These are phyloP conservation scores for Porphyrio hochstetteri DNA, from an alignment of 2,113 vertebrate genomes.

Conservation along the genomic window DNA sequence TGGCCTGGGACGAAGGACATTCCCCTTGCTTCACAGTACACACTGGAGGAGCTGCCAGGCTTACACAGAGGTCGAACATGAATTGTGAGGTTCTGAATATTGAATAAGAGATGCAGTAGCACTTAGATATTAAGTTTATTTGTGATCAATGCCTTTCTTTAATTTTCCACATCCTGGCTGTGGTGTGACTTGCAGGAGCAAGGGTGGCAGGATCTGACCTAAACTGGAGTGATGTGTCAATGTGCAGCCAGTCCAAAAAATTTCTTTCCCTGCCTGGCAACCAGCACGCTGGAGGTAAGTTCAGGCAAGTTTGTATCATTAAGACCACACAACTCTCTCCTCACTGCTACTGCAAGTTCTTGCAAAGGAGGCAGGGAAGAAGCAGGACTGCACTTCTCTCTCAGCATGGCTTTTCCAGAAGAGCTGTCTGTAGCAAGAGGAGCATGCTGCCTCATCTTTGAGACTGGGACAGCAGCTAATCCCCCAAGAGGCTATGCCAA, in stretches of 20 bases:
- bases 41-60: neutral
- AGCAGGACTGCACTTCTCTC: neutral
- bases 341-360: neutral
- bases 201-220: neutral
- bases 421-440: neutral
- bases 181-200: neutral
- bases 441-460: neutral
- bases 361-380: neutral
- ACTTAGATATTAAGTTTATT: neutral
- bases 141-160: neutral
- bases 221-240: neutral
- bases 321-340: neutral
- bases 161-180: neutral
- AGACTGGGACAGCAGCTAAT: neutral
- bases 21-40: neutral
- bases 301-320: neutral
- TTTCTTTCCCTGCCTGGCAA: neutral
- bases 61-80: neutral
- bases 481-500: neutral
- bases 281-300: neutral
- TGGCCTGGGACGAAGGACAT: neutral
- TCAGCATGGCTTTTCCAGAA: neutral
- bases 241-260: neutral
- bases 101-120: neutral
- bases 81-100: neutral